Conservation (phyloP, 2,797 vertebrate genomes). For the Sparus aurata region DNA sequence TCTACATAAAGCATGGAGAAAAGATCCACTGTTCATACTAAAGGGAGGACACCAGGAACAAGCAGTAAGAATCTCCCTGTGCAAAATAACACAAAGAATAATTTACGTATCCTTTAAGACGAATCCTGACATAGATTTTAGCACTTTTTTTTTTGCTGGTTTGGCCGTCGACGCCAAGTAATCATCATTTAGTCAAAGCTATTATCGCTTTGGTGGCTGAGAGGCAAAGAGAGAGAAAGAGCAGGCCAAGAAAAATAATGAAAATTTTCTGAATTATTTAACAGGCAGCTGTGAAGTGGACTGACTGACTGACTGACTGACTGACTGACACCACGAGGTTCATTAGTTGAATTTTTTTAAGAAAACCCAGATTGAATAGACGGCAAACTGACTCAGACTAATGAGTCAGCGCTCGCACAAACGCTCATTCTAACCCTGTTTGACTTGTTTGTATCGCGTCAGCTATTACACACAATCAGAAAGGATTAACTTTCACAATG, state of each 20-base stretch:
- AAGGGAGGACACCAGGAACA: background rate
- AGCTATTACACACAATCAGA: background rate
- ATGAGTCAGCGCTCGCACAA: conserved; percentile 1
- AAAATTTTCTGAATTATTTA: conserved; percentile 7
- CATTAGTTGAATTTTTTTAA: conserved; percentile 1
- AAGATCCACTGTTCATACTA: background rate
- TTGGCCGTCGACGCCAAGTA: background rate
- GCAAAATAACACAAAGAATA: background rate
- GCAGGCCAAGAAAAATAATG: conserved; percentile 13
- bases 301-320: conserved; percentile 13
- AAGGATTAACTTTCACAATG: background rate
- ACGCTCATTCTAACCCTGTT: conserved; percentile 6
- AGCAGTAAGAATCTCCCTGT: too few relatives aligned
- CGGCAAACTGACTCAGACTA: background rate
- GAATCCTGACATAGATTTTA: background rate
- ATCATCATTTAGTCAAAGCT: background rate
- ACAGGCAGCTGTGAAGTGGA: conserved; percentile 21
- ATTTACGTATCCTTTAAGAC: background rate
- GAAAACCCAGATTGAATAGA: background rate
- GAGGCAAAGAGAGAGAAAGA: background rate
- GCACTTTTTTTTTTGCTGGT: background rate
- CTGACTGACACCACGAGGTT: conserved; percentile 5
- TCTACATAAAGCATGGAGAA: background rate
- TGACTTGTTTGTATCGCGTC: conserved; percentile 17
- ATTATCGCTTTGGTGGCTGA: background rate